Base-by-base conservation (phyloP, 2,888 invertebrate genomes). In the Argyresthia albistria region DNA sequence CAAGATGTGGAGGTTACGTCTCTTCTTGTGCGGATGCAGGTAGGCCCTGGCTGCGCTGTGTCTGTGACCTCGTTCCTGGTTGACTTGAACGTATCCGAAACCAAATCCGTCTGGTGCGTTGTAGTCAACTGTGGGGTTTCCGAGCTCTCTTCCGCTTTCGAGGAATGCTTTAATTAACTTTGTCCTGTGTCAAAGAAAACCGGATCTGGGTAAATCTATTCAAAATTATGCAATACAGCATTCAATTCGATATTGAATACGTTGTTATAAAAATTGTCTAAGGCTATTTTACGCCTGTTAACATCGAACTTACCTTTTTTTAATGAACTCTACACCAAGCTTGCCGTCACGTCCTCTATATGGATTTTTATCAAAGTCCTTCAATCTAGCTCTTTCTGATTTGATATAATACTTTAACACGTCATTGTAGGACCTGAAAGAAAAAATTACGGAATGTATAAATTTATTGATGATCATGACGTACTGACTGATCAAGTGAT, bases 71-170 rank as follows among this genome's bases (percentile, higher is more conserved):
- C 81, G 71, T 42, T 71, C 76, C 0, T 88, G 86, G 0, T 88
- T 92, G 0, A 89, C 88, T 73, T 94, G 93, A 0, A 93, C 89
- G 60, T 88, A 90, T 0, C 91, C 90, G 36, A 91, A 93, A 4
- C 93, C 93, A 58, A 91, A 65, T 61, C 90, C 89, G 7, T 89
- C 74, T 1, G 86, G 84, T 36, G 89, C 88, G 63, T 93, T 93
- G 67, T 93, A 93, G 67, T 95, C 95, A 10, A 91, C 83, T 47
- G 91, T 90, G 0, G 87, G 82, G 67, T 92, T 90, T 0, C 94
- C 94, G 39, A 91, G 86, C 65, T 92, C 83, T 64, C 88, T 83
- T 2, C 91, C 92, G 1, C 92, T 91, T 57, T 89, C 78, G 0
- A 93, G 69, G 66, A 91, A 93, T 0, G 90, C 87, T 42, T 70